Evolutionary conservation across 2,113 vertebrate genomes (phyloP).

Genomic region (Rhynchopsitta pachyrhyncha): DNA sequence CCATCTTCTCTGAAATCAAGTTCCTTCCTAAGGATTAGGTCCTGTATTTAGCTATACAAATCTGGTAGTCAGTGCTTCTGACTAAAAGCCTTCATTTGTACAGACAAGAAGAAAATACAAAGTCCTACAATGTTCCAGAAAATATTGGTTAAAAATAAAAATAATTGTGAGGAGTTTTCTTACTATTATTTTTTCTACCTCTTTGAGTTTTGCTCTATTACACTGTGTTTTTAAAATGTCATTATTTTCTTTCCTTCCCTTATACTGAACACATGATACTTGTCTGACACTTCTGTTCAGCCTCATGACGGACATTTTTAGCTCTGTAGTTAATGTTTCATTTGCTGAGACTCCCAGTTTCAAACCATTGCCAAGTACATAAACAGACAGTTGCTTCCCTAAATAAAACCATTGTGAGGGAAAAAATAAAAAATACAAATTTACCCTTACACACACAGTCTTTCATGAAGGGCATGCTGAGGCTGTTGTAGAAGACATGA

Average conservation of each 20-base stretch:
- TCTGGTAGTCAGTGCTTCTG: neutral
- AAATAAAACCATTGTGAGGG: neutral
- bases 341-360: neutral
- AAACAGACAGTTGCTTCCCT: neutral
- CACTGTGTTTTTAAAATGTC: neutral
- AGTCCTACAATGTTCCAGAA: neutral
- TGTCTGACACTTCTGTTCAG: neutral
- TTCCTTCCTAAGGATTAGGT: neutral
- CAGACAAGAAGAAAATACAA: neutral
- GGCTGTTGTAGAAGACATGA: neutral
- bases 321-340: neutral
- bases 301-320: neutral
- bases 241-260: neutral
- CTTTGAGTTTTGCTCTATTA: neutral
- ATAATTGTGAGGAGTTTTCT: rapidly evolving
- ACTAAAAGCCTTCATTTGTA: neutral
- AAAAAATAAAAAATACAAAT: neutral
- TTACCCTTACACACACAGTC: neutral
- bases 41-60: neutral
- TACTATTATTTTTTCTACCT: rapidly evolving
- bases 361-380: neutral
- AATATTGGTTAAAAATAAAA: neutral
- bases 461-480: neutral
- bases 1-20: neutral
- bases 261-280: neutral